Conservation (phyloP, 1,140 invertebrate species). For the Papilio polyxenes region DNA sequence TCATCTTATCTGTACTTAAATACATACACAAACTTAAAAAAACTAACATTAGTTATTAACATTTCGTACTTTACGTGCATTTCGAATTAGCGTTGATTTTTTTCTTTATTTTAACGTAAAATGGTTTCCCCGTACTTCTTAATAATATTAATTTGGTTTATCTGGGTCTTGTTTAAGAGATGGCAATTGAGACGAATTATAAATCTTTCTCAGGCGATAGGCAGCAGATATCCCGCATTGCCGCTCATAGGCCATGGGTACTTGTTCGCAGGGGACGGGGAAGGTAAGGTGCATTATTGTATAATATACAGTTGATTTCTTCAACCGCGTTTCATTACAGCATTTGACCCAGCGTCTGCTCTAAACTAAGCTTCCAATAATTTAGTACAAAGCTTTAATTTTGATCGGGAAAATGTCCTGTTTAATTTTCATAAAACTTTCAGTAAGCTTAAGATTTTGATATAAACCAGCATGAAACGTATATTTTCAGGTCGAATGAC, state of each 20-base stretch:
- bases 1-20: neutral
- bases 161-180: slow-evolving; percentile 7
- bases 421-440: too few species aligned
- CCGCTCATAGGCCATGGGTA: slow-evolving; percentile 10
- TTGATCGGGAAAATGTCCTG: too few species aligned
- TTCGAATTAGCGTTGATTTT: too few species aligned
- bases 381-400: too few species aligned
- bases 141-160: neutral
- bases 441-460: too few species aligned
- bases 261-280: slow-evolving; percentile 17
- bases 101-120: neutral
- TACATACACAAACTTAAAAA: neutral
- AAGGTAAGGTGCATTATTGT: slow-evolving; percentile 3
- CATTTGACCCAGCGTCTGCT: too few species aligned
- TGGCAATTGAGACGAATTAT: slow-evolving; percentile 16
- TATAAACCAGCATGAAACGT: neutral
- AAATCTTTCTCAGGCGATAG: neutral
- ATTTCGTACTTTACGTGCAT: neutral
- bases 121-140: neutral
- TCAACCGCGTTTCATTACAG: too few species aligned
- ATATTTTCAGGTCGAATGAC: slow-evolving; percentile 18
- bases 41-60: neutral
- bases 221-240: slow-evolving; percentile 2
- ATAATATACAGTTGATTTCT: neutral
- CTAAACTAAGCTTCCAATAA: too few species aligned